Conservation (phyloP, 2,797 vertebrate species). For the Synanceia verrucosa region DNA sequence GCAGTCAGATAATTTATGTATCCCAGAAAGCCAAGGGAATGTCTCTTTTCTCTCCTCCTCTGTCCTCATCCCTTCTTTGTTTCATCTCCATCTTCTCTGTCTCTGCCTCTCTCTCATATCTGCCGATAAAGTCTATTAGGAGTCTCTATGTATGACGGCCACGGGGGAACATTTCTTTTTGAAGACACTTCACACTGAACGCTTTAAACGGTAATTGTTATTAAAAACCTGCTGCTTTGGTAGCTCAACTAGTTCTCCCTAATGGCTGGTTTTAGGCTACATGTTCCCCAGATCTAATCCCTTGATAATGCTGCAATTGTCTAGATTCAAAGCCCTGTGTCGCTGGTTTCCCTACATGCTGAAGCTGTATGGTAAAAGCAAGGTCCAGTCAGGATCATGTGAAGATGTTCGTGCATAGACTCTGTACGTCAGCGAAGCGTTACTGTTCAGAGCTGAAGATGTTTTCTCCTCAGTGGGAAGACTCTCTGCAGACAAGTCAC, state of each 20-base stretch:
- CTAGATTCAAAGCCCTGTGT: constrained; percentile 3
- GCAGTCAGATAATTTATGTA: constrained; percentile 42
- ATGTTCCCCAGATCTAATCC: constrained; percentile 30
- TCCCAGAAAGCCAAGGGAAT: constrained; percentile 33
- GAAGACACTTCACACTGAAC: constrained; percentile 56
- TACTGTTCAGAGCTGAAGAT: constrained; percentile 22
- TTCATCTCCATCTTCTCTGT: constrained; percentile 38
- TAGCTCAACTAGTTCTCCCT: constrained; percentile 38
- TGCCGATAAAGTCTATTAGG: constrained; percentile 63
- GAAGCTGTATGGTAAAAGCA: not conserved
- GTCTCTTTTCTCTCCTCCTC: constrained; percentile 17
- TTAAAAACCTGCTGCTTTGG: constrained; percentile 54
- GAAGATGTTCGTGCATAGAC: not conserved
- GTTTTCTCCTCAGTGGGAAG: constrained; percentile 60
- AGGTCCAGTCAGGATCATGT: constrained; percentile 24
- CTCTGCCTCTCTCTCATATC: constrained; percentile 37
- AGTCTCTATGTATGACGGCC: constrained; percentile 51
- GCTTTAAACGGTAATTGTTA: constrained; percentile 59
- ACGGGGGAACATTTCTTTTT: constrained; percentile 58
- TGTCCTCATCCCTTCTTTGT: constrained; percentile 32
- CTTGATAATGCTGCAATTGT: constrained; percentile 25
- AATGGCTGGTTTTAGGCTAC: constrained; percentile 37
- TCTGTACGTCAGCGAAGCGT: constrained; percentile 2
- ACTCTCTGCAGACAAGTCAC: constrained; percentile 69
- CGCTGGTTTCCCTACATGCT: constrained; percentile 18